Percentiles rank a stretch among this genome's conserved stretches.
Evolutionary conservation across 2,113 vertebrate genomes (phyloP).

Genomic region (Otocyon megalotis): DNA sequence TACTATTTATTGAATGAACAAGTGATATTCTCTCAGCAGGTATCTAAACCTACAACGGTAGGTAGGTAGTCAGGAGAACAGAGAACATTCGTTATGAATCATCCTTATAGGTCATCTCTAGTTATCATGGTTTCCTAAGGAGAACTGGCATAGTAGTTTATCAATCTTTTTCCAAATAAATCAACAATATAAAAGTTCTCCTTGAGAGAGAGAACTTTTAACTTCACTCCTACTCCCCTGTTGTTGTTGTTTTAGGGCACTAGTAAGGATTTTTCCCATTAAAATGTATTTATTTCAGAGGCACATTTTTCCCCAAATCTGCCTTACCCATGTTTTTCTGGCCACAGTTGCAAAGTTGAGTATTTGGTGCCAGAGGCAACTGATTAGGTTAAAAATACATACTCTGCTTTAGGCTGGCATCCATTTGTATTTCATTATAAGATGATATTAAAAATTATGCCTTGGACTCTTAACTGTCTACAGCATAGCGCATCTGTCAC

Average conservation of each 20-base stretch:
- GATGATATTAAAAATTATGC: constrained; percentile 47
- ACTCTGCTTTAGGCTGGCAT: constrained; percentile 51
- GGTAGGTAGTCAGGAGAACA: neutral
- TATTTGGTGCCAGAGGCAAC: constrained; percentile 67
- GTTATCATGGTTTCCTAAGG: neutral
- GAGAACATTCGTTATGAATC: neutral
- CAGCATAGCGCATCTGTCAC: neutral
- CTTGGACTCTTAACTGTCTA: constrained; percentile 40
- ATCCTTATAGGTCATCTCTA: neutral
- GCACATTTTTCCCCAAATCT: neutral
- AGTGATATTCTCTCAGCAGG: neutral
- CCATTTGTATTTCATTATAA: constrained; percentile 63
- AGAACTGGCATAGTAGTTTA: neutral
- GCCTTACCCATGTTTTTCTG: neutral
- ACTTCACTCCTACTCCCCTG: neutral
- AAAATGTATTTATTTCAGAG: constrained; percentile 66
- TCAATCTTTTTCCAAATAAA: neutral
- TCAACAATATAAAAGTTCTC: neutral
- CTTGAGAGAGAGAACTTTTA: neutral
- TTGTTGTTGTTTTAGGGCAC: neutral
- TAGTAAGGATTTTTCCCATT: constrained; percentile 58
- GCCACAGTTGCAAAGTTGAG: constrained; percentile 54
- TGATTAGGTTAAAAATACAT: constrained; percentile 65
- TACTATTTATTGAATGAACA: neutral
- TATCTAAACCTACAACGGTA: neutral